These are phyloP conservation scores for Columba janthina DNA, from an alignment of 2,113 vertebrate species.

Conservation along the genomic window DNA sequence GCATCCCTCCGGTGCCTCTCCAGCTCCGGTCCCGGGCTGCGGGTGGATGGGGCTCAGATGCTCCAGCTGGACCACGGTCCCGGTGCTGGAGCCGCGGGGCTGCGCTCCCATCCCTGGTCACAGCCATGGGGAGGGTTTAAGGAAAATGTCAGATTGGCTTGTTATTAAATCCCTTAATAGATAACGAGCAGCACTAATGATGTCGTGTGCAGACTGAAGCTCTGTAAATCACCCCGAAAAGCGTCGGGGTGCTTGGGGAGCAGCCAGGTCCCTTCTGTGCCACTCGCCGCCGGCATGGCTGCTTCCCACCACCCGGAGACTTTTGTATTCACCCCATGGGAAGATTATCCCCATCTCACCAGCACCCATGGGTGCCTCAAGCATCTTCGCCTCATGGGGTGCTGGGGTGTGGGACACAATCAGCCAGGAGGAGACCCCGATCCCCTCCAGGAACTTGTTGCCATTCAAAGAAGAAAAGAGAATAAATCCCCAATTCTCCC, in stretches of 20 bases:
- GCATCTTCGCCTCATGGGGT: background rate
- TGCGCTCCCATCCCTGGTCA: fast-evolving
- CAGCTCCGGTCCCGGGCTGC: fast-evolving
- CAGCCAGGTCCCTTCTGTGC: background rate
- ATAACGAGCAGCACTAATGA: background rate
- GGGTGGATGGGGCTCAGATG: fast-evolving
- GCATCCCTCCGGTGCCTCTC: background rate
- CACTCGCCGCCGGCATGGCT: fast-evolving
- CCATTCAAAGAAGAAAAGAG: background rate
- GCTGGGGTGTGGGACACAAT: background rate
- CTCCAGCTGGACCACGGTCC: background rate
- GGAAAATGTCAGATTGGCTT: fast-evolving
- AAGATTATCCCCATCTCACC: background rate
- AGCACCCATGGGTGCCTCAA: background rate
- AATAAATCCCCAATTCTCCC: background rate
- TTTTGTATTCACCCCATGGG: background rate
- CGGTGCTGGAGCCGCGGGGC: fast-evolving
- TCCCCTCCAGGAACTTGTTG: background rate
- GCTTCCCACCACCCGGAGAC: fast-evolving
- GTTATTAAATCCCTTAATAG: background rate
- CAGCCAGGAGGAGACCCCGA: background rate
- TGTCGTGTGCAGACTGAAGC: too few relatives aligned
- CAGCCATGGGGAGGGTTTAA: background rate
- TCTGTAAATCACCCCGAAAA: background rate
- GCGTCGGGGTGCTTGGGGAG: fast-evolving